phyloP scores from a whole-genome alignment of 1,140 invertebrate species.

The Tetragonula clypearis region DNA sequence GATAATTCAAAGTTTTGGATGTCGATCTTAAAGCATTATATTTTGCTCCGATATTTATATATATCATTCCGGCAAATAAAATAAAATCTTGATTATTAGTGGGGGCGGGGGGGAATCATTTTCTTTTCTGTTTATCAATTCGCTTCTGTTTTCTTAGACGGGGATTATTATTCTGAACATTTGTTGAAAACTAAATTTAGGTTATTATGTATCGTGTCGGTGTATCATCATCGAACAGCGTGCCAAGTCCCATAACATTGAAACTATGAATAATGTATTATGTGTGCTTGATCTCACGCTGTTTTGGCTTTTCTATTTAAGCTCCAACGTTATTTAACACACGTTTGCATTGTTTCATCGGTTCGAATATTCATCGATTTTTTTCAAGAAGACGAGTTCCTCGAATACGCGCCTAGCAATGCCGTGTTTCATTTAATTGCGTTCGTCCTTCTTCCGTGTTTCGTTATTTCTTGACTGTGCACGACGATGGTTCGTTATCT shows the following conservation, averaged over 20 bases:
- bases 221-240: background rate
- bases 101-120: background rate
- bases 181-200: background rate
- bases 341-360: slow-evolving; percentile 4
- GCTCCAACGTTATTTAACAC: slow-evolving; percentile 7
- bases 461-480: background rate
- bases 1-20: background rate
- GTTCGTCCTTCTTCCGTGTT: background rate
- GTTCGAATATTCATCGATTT: slow-evolving; percentile 8
- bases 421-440: background rate
- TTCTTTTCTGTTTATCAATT: background rate
- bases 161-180: background rate
- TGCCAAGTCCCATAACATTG: background rate
- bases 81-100: background rate
- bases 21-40: background rate
- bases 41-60: no score
- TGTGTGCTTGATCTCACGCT: background rate
- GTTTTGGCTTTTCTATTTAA: slow-evolving; percentile 14
- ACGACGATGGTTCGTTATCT: background rate
- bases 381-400: background rate
- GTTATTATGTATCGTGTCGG: no score
- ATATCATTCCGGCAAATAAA: background rate
- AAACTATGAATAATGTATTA: background rate
- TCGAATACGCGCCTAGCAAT: background rate
- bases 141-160: background rate